Conservation (phyloP, 1,140 invertebrate genomes). For the Myzus persicae region DNA sequence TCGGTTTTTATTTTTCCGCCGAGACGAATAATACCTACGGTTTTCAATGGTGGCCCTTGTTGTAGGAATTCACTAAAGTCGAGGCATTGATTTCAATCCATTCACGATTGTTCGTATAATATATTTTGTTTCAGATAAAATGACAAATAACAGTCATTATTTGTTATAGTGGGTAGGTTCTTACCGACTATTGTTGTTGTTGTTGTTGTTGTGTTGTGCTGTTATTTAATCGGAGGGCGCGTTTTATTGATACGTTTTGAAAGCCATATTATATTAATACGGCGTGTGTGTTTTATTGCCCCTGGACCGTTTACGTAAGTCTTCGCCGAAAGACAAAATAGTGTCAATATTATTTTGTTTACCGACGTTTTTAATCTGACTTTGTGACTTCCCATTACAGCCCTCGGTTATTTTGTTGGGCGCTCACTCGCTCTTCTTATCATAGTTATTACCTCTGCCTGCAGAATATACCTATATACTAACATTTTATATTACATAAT, state of each 20-base stretch:
- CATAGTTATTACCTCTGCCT: neutral
- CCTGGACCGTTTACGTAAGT: neutral
- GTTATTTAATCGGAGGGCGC: neutral
- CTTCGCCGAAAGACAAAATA: neutral
- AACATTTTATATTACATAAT: neutral
- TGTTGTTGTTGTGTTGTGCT: neutral
- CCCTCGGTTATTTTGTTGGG: neutral
- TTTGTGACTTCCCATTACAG: neutral
- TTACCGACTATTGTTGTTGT: neutral
- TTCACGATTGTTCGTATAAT: neutral
- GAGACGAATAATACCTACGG: neutral
- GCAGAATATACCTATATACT: neutral
- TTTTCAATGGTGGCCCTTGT: neutral
- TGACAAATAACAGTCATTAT: neutral
- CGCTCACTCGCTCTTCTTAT: neutral
- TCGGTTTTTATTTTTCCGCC: neutral
- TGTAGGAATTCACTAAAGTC: neutral
- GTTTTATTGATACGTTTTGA: slow-evolving; percentile 9
- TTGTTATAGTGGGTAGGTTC: neutral
- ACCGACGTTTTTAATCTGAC: neutral
- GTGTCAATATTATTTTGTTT: slow-evolving; percentile 1
- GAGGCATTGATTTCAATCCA: neutral
- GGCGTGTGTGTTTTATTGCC: neutral
- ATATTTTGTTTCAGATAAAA: neutral
- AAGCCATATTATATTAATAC: neutral